These are phyloP conservation scores for Castor canadensis DNA, from an alignment of 2,113 vertebrate species.

Conservation along the genomic window DNA sequence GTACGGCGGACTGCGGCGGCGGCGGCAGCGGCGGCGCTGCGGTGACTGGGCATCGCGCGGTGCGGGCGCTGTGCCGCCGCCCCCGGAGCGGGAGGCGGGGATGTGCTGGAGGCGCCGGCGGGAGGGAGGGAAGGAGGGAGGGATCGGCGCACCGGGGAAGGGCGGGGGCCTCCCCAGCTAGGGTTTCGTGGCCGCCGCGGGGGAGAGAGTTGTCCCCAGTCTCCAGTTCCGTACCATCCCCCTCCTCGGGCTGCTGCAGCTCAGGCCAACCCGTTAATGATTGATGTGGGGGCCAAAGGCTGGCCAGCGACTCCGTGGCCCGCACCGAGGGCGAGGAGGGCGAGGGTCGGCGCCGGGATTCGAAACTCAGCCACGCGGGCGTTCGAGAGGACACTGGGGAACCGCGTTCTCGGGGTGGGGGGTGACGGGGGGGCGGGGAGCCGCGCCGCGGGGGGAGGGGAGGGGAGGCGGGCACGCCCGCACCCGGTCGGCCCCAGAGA, in stretches of 20 bases:
- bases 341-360: slow-evolving; percentile 27
- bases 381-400: slow-evolving; percentile 57
- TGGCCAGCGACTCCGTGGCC: neutral
- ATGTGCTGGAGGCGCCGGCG: slow-evolving; percentile 5
- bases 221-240: slow-evolving; percentile 67
- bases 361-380: slow-evolving; percentile 46
- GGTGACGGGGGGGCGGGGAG: neutral
- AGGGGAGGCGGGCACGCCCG: neutral
- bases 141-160: neutral
- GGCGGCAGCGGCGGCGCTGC: slow-evolving; percentile 50
- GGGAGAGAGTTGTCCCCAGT: slow-evolving; percentile 36
- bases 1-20: slow-evolving; percentile 25
- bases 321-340: neutral
- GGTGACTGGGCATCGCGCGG: slow-evolving; percentile 81
- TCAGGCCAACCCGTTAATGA: slow-evolving; percentile 75
- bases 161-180: slow-evolving; percentile 65
- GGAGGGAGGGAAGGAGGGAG: neutral
- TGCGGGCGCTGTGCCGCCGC: slow-evolving; percentile 62
- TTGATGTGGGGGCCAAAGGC: slow-evolving; percentile 71
- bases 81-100: slow-evolving; percentile 65
- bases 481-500: neutral
- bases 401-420: slow-evolving; percentile 41
- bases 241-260: slow-evolving; percentile 31
- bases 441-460: neutral
- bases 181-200: slow-evolving; percentile 58